Base-by-base conservation (phyloP, 2,797 vertebrate species). In the Typhlichthys eigenmanni region DNA sequence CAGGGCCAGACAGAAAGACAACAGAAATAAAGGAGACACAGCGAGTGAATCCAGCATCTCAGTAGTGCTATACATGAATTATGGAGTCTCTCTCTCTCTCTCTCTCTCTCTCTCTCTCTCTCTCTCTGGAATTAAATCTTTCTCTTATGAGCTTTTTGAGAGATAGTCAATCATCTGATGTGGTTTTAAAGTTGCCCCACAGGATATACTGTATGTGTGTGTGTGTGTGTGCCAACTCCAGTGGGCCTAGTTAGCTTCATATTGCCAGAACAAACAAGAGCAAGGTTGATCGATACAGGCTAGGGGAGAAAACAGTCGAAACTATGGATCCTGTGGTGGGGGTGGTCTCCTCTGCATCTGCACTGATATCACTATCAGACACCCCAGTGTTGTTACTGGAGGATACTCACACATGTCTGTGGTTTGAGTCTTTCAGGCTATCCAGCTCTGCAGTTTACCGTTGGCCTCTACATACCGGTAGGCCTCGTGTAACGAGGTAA, bases 31-130 rank as follows among this genome's bases (percentile, higher is more conserved):
- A n/a, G n/a, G 55, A 58, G 32, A 59, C 58, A 49, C 34, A 43
- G 29, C 46, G 55, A 57, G 59, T 4, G 52, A 66, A 75, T 75
- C 49, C 61, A 67, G 49, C 43, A 67, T 67, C 56, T 58, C 58
- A 48, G 79, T 64, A 58, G 12, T 68, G 61, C 48, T 62, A 43
- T 55, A 51, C 62, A 84, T 89, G 66, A 76, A 88, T 83, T 59
- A 83, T 86, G 83, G 62, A 76, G 45, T 12, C 14, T 55, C 70
- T 58, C 54, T 59, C 49, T 60, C 70, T 66, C 38, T 47, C 16
- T 19, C 14, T 17, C 56, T 47, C 43, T 47, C 14, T 12, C 55
- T 1, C 55, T 17, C 55, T 16, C 43, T 46, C 51, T 54, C 55
- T 11, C 50, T 45, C 57, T 48, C 47, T 43, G 29, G 43, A 71